Evolutionary conservation across 1,140 invertebrate genomes (phyloP).

Genomic region (Drosophila tropicalis): DNA sequence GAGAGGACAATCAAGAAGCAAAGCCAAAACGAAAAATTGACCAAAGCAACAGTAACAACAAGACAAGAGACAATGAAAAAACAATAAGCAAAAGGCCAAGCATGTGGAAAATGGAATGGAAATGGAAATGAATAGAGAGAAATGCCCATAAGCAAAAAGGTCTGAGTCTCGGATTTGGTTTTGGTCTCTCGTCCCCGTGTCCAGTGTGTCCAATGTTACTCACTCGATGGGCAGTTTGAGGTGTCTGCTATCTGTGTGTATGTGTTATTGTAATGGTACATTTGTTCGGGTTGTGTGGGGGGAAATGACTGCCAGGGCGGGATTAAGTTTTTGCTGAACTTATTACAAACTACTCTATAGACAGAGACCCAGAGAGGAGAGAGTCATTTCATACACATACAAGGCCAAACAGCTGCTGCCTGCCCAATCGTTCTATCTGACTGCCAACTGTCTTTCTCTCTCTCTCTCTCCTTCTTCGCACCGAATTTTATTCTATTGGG

Average conservation of each 20-base stretch:
- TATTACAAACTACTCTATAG: conserved; percentile 73
- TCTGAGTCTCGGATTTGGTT: no score
- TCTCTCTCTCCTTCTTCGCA: background rate
- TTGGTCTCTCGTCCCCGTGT: background rate
- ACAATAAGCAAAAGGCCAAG: conserved; percentile 61
- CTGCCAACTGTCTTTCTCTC: background rate
- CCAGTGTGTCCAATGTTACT: background rate
- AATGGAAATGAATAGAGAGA: background rate
- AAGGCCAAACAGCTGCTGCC: conserved; percentile 57
- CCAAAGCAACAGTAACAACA: conserved; percentile 58
- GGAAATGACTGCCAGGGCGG: conserved; percentile 38
- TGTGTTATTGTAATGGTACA: conserved; percentile 57
- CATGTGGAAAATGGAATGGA: conserved; percentile 8
- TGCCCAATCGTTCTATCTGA: conserved; percentile 11
- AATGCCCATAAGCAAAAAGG: conserved; percentile 6
- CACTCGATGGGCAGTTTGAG: conserved; percentile 36
- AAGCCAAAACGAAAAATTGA: conserved; percentile 63
- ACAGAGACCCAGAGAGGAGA: background rate
- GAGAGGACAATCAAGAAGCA: conserved; percentile 59
- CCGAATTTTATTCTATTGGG: conserved; percentile 25
- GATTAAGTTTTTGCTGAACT: conserved; percentile 75
- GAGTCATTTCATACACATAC: conserved; percentile 25
- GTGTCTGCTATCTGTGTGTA: conserved; percentile 26
- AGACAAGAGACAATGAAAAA: conserved; percentile 54
- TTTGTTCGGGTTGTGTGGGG: conserved; percentile 19